Base-by-base conservation (phyloP, 2,797 vertebrate genomes). In the Micromesistius poutassou region DNA sequence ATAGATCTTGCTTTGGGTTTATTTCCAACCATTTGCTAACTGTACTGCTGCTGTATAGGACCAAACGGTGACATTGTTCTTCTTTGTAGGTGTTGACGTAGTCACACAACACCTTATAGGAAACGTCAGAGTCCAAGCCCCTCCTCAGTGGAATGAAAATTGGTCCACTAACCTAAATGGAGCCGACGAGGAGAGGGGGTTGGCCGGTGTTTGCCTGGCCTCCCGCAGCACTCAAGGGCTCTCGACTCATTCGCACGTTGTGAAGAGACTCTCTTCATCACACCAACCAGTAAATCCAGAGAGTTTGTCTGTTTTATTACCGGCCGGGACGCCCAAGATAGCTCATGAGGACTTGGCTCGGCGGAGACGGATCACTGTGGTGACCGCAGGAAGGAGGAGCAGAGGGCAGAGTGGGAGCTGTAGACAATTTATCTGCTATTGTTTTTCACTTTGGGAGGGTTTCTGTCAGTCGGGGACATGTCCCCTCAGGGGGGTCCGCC, bases 211-310 rank as follows among this genome's bases (percentile, higher is more conserved):
- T 68, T 6, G 62, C 25, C 1, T 25, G 62, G 8, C 62, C 22
- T n/a, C 55, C 55, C 55, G 22, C 55, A 62, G 6, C 4, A 68
- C 62, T 68, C 79, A 85, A 89, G 87, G 83, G 83, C 84, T 82
- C 88, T 90, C 81, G 81, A 82, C 40, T 82, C 78, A 77, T 85
- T 82, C 74, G 81, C 38, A 81, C 81, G 79, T 84, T 90, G 82
- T 89, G 78, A 87, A 89, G 88, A 86, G 89, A 81, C 74, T 79
- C 74, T 79, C 79, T 89, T 73, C 75, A 88, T 83, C 13, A 83
- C 13, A 30, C 46, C 2, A 76, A 62, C 6, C 1, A 2, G 82
- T 86, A 77, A 87, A 2, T 79, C 74, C 73, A 77, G 46, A 38
- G 35, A 74, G 77, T 76, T 75, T 82, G 80, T 72, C 38, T 28